Evolutionary conservation across 2,888 invertebrate species (phyloP), one percentile per base, ranked within the genome.

Genomic region (Nomada flava): DNA sequence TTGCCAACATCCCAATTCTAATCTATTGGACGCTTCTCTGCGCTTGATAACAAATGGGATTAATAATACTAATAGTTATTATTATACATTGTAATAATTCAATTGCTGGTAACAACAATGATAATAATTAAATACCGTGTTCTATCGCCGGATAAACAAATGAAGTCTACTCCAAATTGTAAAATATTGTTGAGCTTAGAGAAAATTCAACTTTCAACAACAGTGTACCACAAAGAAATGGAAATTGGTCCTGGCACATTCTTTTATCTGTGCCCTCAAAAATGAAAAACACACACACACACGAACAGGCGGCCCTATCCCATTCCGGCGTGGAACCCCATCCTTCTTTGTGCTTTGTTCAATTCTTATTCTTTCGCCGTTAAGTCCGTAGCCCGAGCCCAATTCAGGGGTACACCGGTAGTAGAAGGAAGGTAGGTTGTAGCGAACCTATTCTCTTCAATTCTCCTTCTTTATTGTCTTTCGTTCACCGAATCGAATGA

Each of bases 401-500:
- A 65, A 81, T 74, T 64, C 65, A 26, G 59, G 23, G 52, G 55
- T 26, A 62, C 71, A 29, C 13, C 26, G 75, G 64, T 47, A 44
- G 52, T 23, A 47, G 63, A 20, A 55, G 64, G 67, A 60, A 65
- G 74, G 74, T 74, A 73, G n/a, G 73, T 81, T 81, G 81, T 81
- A 65, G 74, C 64, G 81, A 50, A 60, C 53, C 73, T 50, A 55
- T 73, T 81, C 65, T 67, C 23, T 36, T 18, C 53, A 50, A 47
- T 26, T 71, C 79, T 63, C 68, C 76, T 42, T 13, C 52, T 71
- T 72, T 79, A 82, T 82, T 82, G 76, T 85, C 73, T 79, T 55
- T 72, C 63, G 62, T n/a, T 15, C 13, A 26, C 36, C 36, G 74
- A 84, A 75, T 81, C 62, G 63, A 81, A 81, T 62, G 69, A 78